phyloP scores from a whole-genome alignment of 2,888 invertebrate genomes.

The Eilema sororculum region DNA sequence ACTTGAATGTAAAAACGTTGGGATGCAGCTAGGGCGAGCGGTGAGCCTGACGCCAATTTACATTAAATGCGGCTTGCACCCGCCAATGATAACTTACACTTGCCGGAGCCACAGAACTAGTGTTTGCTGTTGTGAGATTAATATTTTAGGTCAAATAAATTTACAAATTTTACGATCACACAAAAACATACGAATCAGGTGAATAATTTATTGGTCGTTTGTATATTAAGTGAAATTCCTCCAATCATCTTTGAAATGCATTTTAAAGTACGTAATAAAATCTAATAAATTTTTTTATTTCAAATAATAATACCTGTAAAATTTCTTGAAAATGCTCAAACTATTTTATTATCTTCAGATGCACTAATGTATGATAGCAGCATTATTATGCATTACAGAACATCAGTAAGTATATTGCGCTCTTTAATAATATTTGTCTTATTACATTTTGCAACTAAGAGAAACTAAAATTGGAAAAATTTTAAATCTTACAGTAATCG shows the following conservation, averaged over 20 bases:
- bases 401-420: no score
- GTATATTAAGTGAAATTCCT: slow-evolving; percentile 3
- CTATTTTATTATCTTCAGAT: no score
- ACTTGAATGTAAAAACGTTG: slow-evolving; percentile 82
- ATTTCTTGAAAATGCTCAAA: no score
- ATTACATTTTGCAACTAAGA: no score
- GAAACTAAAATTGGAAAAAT: no score
- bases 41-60: slow-evolving; percentile 77
- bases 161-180: slow-evolving; percentile 48
- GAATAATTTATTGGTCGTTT: slow-evolving; percentile 21
- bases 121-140: slow-evolving; percentile 58
- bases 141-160: slow-evolving; percentile 52
- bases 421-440: no score
- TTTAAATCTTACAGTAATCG: no score
- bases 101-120: slow-evolving; percentile 61
- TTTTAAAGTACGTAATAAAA: not conserved
- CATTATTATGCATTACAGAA: no score
- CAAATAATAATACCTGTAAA: no score
- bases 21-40: slow-evolving; percentile 69
- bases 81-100: slow-evolving; percentile 79
- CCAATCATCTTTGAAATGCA: slow-evolving; percentile 22
- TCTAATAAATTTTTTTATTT: not conserved
- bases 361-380: no score
- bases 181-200: slow-evolving; percentile 32
- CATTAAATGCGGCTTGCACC: slow-evolving; percentile 82